Conservation (phyloP, 2,113 vertebrate species). For the Macroglossus sobrinus region DNA sequence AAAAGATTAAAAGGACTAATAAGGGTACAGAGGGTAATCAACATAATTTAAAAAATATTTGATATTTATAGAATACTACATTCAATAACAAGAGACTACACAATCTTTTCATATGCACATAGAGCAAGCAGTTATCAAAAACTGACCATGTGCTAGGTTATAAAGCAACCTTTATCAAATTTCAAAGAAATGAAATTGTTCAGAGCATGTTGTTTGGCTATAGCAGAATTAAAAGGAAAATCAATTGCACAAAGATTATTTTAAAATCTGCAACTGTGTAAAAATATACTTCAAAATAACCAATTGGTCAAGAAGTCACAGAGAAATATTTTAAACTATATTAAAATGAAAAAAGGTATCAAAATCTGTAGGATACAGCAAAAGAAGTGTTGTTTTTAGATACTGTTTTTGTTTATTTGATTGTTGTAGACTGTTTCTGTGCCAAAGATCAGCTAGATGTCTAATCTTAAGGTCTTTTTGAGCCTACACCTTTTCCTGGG, state of each 20-base stretch:
- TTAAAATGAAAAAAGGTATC: neutral
- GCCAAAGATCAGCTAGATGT: neutral
- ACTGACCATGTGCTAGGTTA: neutral
- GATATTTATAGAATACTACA: neutral
- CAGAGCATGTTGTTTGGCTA: neutral
- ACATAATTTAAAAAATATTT: neutral
- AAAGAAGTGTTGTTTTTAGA: neutral
- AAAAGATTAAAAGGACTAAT: neutral
- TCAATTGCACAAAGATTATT: neutral
- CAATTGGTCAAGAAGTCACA: neutral
- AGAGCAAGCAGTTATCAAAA: neutral
- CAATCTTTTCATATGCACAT: neutral
- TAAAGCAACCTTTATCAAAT: neutral
- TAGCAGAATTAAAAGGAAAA: neutral
- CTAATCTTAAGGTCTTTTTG: neutral
- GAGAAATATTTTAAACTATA: neutral
- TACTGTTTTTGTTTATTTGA: neutral
- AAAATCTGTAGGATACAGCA: neutral
- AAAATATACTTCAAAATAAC: neutral
- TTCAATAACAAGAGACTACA: neutral
- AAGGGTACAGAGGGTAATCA: neutral
- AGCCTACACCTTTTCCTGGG: neutral
- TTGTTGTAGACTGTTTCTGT: neutral
- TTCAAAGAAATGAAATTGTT: neutral
- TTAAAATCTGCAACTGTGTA: neutral